Conservation (phyloP, 2,113 vertebrate species). For the Gulo gulo region DNA sequence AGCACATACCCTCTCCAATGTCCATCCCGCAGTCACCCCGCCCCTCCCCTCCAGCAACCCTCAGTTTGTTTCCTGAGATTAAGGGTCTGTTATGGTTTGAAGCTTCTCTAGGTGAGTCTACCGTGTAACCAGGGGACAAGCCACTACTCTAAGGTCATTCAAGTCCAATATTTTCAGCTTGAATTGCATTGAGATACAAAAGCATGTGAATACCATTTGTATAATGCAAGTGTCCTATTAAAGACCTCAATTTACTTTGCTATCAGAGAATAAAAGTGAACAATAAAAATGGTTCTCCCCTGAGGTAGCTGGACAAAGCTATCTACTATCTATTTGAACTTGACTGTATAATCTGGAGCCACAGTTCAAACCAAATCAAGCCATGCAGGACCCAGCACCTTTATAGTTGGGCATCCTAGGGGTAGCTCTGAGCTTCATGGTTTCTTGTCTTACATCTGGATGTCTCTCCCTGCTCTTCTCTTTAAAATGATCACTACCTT, state of each 20-base stretch:
- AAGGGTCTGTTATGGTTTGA: not conserved
- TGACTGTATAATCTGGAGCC: not conserved
- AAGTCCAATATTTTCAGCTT: not conserved
- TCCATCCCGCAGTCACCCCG: no score
- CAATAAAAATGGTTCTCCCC: not conserved
- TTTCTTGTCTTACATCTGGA: not conserved
- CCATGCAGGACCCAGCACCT: not conserved
- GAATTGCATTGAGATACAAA: not conserved
- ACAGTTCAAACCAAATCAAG: not conserved
- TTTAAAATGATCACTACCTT: not conserved
- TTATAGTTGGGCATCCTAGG: not conserved
- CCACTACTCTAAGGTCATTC: not conserved
- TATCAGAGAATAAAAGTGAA: not conserved
- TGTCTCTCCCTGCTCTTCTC: not conserved
- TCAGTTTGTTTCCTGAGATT: no score
- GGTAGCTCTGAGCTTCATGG: not conserved
- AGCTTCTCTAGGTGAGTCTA: not conserved
- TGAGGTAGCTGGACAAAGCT: not conserved
- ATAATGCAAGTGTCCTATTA: not conserved
- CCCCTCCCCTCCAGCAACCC: no score
- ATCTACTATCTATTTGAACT: not conserved
- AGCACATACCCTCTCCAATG: no score
- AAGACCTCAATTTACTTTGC: not conserved
- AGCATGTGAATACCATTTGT: not conserved
- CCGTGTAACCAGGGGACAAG: not conserved